These are phyloP conservation scores for Drosophila lutescens DNA, from an alignment of 2,888 invertebrate species.

Conservation along the genomic window DNA sequence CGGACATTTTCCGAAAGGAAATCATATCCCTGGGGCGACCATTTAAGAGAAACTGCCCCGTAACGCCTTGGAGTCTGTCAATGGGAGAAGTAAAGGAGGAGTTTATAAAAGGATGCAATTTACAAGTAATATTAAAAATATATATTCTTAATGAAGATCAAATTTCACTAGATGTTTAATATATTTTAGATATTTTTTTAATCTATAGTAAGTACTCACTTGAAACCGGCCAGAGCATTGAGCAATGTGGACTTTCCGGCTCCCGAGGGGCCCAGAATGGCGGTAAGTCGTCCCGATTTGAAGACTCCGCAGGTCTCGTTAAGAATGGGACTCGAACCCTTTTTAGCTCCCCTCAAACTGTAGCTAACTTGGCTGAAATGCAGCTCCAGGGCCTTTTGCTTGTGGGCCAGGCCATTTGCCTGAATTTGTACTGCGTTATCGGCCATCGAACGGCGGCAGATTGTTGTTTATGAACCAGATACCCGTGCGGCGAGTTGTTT, in stretches of 20 bases:
- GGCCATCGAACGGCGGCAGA: conserved; percentile 45
- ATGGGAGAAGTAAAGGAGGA: too few species aligned
- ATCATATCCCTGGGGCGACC: conserved; percentile 87
- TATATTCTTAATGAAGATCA: too few species aligned
- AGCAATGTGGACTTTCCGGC: conserved; percentile 92
- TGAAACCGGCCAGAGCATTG: conserved; percentile 90
- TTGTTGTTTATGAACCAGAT: conserved; percentile 18
- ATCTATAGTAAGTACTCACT: conserved; percentile 83
- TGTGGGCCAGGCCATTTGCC: conserved; percentile 24
- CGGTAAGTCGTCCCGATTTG: conserved; percentile 87
- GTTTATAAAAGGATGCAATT: too few species aligned
- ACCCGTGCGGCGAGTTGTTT: background rate
- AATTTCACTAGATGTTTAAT: too few species aligned
- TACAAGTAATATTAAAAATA: too few species aligned
- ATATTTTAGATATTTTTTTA: too few species aligned
- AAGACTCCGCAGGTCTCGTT: conserved; percentile 87
- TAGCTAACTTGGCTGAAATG: conserved; percentile 76
- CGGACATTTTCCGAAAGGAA: conserved; percentile 86
- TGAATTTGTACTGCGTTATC: conserved; percentile 44
- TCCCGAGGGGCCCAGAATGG: conserved; percentile 89
- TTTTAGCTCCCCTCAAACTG: conserved; percentile 49
- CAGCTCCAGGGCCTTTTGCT: conserved; percentile 56
- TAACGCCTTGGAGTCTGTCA: conserved; percentile 82
- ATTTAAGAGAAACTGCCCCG: conserved; percentile 90
- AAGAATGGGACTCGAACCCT: conserved; percentile 83